A percentile compares a stretch with the other conserved stretches of the same genome.
Evolutionary conservation across 2,888 invertebrate genomes (phyloP).

Genomic region (Pherbina coryleti): DNA sequence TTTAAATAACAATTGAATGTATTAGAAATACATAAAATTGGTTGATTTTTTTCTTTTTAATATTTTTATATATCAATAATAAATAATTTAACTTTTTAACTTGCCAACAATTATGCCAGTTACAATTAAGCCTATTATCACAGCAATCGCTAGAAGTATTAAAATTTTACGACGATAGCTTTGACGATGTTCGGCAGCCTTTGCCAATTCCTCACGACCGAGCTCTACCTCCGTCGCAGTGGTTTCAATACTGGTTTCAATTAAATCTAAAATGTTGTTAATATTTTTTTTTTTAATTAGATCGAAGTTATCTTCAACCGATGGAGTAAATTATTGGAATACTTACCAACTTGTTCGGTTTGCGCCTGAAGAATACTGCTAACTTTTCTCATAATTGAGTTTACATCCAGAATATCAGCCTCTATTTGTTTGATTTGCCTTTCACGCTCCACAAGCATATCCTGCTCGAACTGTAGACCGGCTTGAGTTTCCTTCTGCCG

Average conservation of each 20-base stretch:
- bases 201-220: conserved; percentile 83
- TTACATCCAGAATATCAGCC: conserved; percentile 84
- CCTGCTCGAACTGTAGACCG: conserved; percentile 80
- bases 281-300: not conserved
- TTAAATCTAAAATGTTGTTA: conserved; percentile 76
- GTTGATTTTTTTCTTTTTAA: not conserved
- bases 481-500: conserved; percentile 60
- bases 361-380: conserved; percentile 80
- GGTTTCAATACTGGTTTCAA: conserved; percentile 85
- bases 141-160: conserved; percentile 77
- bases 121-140: conserved; percentile 77
- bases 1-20: conserved; percentile 35
- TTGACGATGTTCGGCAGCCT: conserved; percentile 84
- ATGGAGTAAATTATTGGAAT: too few relatives aligned
- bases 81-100: conserved; percentile 70
- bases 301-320: not conserved
- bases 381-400: conserved; percentile 84
- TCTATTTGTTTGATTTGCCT: conserved; percentile 85
- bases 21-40: conserved; percentile 26
- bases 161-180: conserved; percentile 81
- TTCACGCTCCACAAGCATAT: conserved; percentile 84
- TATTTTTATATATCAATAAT: not conserved
- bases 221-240: conserved; percentile 81
- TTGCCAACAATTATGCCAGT: conserved; percentile 77
- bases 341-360: conserved; percentile 80